Base-by-base conservation (phyloP, 1,140 invertebrate species). In the Babylonia areolata region DNA sequence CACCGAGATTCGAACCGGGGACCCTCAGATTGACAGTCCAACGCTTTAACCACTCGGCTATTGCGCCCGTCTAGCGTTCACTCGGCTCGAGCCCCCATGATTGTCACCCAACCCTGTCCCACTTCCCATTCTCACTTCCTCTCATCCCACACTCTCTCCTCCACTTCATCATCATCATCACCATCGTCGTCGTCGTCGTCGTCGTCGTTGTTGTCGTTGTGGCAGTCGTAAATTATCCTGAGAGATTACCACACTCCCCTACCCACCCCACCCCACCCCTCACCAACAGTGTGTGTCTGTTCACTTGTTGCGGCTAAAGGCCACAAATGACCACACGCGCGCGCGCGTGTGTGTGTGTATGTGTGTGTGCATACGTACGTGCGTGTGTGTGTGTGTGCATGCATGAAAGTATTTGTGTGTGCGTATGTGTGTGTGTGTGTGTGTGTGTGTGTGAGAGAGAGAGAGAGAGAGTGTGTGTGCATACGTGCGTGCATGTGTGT, bases 381-480 rank as follows among this genome's bases (percentile, higher is more conserved):
- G 69, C 28, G 69, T 31, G 69, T 31, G 69, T 71, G 28, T 71
- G 69, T 3, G 69, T 71, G 28, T 33, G 69, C 23, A 28, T 31
- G 33, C 23, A 9, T 71, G 28, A 11, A 9, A 17, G 69, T n/a
- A 28, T 31, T 6, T 71, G 33, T 31, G 33, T 71, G 64, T 71
- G 23, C 23, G 64, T 71, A 23, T 71, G 64, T 71, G 64, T 71
- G 64, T 71, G 64, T 71, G 31, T 71, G 64, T 71, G 31, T 71
- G 69, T 71, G 33, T 71, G 69, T 71, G 69, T 33, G 69, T 71
- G 69, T 71, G 69, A 20, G 64, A 5, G 64, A 9, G 64, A 5
- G 64, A 9, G 64, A 5, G 64, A 9, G 64, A 5, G 64, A 9
- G 64, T 33, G 64, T 71, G 64, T 33, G 64, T 71, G 64, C 23